These are phyloP conservation scores for Lindbergichthys nudifrons DNA, from an alignment of 2,797 vertebrate species.

Conservation along the genomic window DNA sequence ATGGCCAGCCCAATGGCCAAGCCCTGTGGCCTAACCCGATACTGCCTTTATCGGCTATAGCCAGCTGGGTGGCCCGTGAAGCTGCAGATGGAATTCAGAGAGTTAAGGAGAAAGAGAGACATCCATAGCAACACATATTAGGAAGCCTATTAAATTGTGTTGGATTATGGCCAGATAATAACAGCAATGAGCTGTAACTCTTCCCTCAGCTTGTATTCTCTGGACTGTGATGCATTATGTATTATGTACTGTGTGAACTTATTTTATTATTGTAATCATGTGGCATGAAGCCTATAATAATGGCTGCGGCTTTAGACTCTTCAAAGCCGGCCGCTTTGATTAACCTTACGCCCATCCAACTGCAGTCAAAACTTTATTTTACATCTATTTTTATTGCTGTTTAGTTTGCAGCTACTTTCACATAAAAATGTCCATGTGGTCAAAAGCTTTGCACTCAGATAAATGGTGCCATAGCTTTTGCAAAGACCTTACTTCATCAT, in stretches of 20 bases:
- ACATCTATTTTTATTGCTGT: not conserved
- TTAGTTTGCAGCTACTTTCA: slow-evolving; percentile 32
- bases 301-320: slow-evolving; percentile 51
- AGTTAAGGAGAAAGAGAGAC: slow-evolving; percentile 45
- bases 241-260: slow-evolving; percentile 67
- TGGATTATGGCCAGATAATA: slow-evolving; percentile 75
- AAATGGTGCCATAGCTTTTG: slow-evolving; percentile 1
- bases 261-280: slow-evolving; percentile 73
- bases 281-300: slow-evolving; percentile 75
- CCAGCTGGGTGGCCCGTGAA: slow-evolving; percentile 50
- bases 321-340: slow-evolving; percentile 63
- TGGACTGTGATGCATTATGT: slow-evolving; percentile 65
- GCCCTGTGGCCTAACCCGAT: slow-evolving; percentile 39
- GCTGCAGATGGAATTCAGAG: slow-evolving; percentile 31
- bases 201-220: slow-evolving; percentile 59
- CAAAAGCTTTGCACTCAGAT: slow-evolving; percentile 17
- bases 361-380: slow-evolving; percentile 28
- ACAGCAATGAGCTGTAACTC: slow-evolving; percentile 69
- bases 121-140: slow-evolving; percentile 60
- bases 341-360: slow-evolving; percentile 55
- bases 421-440: slow-evolving; percentile 11
- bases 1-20: slow-evolving; percentile 42
- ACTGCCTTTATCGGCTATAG: slow-evolving; percentile 59
- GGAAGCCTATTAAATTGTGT: slow-evolving; percentile 63
- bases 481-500: slow-evolving; percentile 1